Evolutionary conservation across 2,888 invertebrate genomes (phyloP), one percentile per base, ranked within the genome.

Genomic region (Idaea straminata): DNA sequence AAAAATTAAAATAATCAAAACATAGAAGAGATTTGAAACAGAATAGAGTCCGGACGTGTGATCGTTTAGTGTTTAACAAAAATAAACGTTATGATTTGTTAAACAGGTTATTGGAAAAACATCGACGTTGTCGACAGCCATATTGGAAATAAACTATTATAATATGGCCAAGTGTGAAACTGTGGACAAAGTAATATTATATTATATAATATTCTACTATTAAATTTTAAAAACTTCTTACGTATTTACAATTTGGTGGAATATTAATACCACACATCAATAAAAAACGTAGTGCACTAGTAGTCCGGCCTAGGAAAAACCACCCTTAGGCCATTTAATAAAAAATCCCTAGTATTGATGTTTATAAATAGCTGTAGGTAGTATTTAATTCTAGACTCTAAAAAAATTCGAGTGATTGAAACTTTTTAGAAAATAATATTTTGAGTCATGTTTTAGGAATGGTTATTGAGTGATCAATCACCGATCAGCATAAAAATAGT

Each of bases 1-100:
- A 87, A 87, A 87, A 84, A 83, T 85, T 81, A 83, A 85, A 89
- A 86, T 84, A 88, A 89, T 84, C 81, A 90, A 86, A 89, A 87
- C 86, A 91, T 82, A 82, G 82, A 80, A 80, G 76, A 86, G 90
- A 91, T 91, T 89, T 83, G 89, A 91, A 91, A 88, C 91, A 91
- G 91, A 89, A 87, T 86, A 81, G 83, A 87, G 86, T 86, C 83
- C 85, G 89, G 87, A 86, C 87, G 83, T 89, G 89, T 90, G 90
- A 89, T 90, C 84, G 88, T 84, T 87, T 83, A 84, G 86, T 85
- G 83, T 80, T 77, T 83, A 90, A 89, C 86, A 76, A 89, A 91
- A 91, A 91, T 91, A 91, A 90, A 90, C 88, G 83, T 85, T 88
- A 89, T 89, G 87, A 89, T 89, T 89, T 87, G 86, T 87, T 88